A percentile compares a stretch with the other conserved stretches of the same genome.
phyloP scores from a whole-genome alignment of 2,888 invertebrate genomes.

The Creontiades dilutus region DNA sequence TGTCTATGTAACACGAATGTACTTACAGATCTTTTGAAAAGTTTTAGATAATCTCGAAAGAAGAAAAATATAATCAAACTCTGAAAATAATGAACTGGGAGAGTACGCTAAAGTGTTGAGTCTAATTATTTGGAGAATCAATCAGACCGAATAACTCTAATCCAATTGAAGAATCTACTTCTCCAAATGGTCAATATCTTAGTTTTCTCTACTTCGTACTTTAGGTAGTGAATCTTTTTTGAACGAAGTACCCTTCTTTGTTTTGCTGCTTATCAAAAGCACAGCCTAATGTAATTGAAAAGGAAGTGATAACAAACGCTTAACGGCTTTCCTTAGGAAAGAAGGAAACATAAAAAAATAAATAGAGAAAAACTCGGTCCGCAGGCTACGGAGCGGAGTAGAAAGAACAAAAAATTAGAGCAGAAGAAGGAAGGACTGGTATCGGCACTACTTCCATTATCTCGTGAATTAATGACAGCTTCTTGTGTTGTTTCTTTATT shows the following conservation, averaged over 20 bases:
- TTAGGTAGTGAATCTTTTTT: background rate
- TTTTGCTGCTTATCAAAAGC: background rate
- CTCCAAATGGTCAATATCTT: no score
- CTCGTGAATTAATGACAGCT: slow-evolving; percentile 49
- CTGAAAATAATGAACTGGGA: no score
- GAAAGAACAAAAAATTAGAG: slow-evolving; percentile 32
- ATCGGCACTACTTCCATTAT: slow-evolving; percentile 30
- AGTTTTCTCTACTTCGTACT: no score
- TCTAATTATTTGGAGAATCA: no score
- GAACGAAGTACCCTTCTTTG: background rate
- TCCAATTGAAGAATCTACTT: no score
- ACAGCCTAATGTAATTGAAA: slow-evolving; percentile 8
- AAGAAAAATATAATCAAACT: no score
- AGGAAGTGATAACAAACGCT: slow-evolving; percentile 16
- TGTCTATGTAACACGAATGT: no score
- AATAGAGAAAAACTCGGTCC: background rate
- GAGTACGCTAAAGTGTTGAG: no score
- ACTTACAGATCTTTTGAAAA: no score
- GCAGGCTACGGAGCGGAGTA: background rate
- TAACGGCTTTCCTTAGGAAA: background rate
- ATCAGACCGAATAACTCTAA: no score
- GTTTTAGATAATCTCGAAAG: no score
- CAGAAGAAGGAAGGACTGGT: slow-evolving; percentile 24
- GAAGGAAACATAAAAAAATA: background rate
- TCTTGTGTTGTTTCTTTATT: slow-evolving; percentile 6